Percentiles rank a stretch among this genome's conserved stretches.
These are phyloP conservation scores for Tachysurus fulvidraco DNA, from an alignment of 2,113 vertebrate genomes.

Conservation along the genomic window DNA sequence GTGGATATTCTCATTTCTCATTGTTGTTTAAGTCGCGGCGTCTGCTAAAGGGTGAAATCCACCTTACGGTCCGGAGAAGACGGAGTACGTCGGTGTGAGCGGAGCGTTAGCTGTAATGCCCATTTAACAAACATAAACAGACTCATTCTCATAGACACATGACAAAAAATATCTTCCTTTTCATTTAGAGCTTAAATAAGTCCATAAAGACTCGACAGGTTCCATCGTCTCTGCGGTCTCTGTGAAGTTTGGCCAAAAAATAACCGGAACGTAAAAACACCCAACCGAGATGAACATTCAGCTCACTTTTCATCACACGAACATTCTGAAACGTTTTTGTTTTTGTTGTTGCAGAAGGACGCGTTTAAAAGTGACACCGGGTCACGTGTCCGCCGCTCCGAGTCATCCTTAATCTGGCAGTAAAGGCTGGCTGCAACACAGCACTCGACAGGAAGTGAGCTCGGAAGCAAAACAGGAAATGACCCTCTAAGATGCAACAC, in stretches of 20 bases:
- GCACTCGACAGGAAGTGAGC: constrained; percentile 25
- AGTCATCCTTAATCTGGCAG: constrained; percentile 15
- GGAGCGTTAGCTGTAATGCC: constrained; percentile 46
- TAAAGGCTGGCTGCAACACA: constrained; percentile 21
- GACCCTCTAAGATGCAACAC: neutral
- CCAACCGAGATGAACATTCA: neutral
- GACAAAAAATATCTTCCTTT: neutral
- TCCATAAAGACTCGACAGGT: neutral
- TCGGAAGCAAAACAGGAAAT: neutral
- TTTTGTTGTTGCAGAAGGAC: neutral
- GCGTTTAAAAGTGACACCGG: constrained; percentile 18
- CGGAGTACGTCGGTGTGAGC: neutral
- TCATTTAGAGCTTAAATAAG: neutral
- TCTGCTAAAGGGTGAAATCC: neutral
- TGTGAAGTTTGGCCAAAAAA: neutral
- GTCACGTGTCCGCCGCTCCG: neutral
- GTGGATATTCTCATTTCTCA: neutral
- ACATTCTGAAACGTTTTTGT: neutral
- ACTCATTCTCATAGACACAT: neutral
- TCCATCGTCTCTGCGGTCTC: neutral
- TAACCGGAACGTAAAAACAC: neutral
- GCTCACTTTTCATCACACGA: neutral
- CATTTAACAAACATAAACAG: constrained; percentile 38
- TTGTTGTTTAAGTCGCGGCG: neutral
- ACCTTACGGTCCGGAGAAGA: neutral